Evolutionary conservation across 2,797 vertebrate genomes (phyloP).

Genomic region (Pseudochirops corinnae): DNA sequence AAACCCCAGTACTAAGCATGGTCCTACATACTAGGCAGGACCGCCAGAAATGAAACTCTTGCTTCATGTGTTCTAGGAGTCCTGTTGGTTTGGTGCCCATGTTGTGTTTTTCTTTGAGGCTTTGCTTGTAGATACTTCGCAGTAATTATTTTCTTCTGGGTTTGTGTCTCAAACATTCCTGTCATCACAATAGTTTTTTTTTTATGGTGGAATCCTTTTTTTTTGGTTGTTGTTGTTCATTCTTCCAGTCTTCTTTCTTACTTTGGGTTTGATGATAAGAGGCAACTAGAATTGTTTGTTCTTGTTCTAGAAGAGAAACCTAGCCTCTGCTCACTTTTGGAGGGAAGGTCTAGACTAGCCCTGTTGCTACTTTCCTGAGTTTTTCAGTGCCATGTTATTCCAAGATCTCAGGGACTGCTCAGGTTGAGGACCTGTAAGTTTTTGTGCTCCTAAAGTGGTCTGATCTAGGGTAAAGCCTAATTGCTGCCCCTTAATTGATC

Average conservation of each 20-base stretch:
- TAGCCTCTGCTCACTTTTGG: no score
- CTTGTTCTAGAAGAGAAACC: no score
- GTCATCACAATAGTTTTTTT: not conserved
- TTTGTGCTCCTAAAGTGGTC: not conserved
- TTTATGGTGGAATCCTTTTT: not conserved
- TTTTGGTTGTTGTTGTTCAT: not conserved
- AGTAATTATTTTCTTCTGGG: not conserved
- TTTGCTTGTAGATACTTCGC: not conserved
- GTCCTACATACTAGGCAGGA: not conserved
- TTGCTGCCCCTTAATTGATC: not conserved
- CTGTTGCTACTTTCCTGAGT: no score
- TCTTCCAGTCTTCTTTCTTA: no score
- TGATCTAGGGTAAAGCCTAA: not conserved
- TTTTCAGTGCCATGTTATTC: no score
- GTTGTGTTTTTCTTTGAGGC: not conserved
- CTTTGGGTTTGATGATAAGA: no score
- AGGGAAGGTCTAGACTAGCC: no score
- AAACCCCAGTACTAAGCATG: not conserved
- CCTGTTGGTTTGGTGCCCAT: not conserved
- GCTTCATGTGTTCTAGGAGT: not conserved
- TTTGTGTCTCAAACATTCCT: not conserved
- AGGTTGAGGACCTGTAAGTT: no score
- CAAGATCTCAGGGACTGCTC: no score
- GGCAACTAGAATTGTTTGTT: no score
- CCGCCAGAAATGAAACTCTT: not conserved